A percentile compares a stretch with the other conserved stretches of the same genome.
Conservation (phyloP, 2,888 invertebrate species). For the Lycophotia porphyrea region DNA sequence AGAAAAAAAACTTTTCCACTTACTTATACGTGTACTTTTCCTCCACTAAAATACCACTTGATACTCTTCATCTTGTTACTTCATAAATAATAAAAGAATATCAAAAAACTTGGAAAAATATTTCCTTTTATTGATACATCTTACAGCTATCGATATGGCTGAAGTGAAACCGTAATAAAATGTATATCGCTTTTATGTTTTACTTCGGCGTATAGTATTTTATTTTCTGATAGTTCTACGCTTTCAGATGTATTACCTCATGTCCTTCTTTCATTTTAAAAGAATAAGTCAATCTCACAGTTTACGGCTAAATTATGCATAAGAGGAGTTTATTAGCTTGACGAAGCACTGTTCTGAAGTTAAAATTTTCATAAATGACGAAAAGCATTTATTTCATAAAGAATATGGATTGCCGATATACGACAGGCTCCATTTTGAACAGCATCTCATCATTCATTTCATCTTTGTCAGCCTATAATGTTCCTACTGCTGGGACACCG, state of each 20-base stretch:
- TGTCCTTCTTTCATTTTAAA: constrained; percentile 3
- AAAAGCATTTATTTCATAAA: no score
- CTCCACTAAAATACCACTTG: constrained; percentile 46
- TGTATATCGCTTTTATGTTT: constrained; percentile 26
- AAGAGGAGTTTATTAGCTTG: background rate
- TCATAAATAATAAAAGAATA: constrained; percentile 62
- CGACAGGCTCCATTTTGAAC: no score
- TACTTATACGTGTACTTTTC: constrained; percentile 25
- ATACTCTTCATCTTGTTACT: constrained; percentile 51
- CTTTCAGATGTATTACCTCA: background rate
- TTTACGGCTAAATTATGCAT: background rate
- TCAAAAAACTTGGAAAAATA: constrained; percentile 53
- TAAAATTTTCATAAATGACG: background rate
- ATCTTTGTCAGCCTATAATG: no score
- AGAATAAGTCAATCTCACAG: background rate
- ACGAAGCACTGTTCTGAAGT: background rate
- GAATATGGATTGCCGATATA: no score
- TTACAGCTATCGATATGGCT: constrained; percentile 43
- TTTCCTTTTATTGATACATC: constrained; percentile 55
- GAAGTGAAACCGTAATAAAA: constrained; percentile 49
- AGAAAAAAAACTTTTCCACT: constrained; percentile 3
- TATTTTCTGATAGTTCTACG: constrained; percentile 35
- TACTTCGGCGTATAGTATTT: constrained; percentile 20
- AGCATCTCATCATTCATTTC: no score
- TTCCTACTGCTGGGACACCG: no score